A percentile compares a stretch with the other conserved stretches of the same genome.
These are phyloP conservation scores for Lacerta bilineata DNA, from an alignment of 2,797 vertebrate species.

Conservation along the genomic window DNA sequence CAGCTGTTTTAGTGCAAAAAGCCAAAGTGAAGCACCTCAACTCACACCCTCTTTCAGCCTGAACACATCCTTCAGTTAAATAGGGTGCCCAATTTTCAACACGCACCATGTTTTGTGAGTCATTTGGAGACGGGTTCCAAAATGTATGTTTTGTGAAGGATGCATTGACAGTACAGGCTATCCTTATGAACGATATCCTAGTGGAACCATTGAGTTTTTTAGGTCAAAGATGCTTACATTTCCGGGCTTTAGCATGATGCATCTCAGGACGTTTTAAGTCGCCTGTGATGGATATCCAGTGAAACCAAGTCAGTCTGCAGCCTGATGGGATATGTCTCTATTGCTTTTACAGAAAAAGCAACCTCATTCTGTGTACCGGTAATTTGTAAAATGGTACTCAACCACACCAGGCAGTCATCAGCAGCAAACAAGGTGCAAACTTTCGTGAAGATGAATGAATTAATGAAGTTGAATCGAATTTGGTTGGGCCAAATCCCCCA, in stretches of 20 bases:
- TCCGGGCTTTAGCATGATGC: neutral
- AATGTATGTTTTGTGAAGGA: neutral
- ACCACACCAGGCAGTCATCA: no score
- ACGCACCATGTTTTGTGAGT: conserved; percentile 39
- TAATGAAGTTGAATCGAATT: no score
- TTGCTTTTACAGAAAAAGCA: no score
- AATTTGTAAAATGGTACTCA: no score
- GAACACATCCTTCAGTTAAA: conserved; percentile 28
- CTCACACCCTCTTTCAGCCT: neutral
- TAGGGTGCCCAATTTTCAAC: neutral
- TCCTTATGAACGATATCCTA: neutral
- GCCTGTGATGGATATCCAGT: neutral
- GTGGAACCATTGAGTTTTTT: neutral
- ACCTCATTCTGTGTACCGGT: no score
- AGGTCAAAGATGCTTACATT: neutral
- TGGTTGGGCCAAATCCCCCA: no score
- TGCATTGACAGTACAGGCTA: neutral
- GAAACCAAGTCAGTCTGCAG: neutral
- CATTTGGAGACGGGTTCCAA: neutral
- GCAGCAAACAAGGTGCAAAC: no score
- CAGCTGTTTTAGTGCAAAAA: conserved; percentile 62
- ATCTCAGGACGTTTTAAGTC: neutral
- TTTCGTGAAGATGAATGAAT: no score
- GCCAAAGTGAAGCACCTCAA: conserved; percentile 46
- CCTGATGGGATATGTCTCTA: neutral